These are phyloP conservation scores for Cerastis rubricosa DNA, from an alignment of 2,888 invertebrate genomes.

Conservation along the genomic window DNA sequence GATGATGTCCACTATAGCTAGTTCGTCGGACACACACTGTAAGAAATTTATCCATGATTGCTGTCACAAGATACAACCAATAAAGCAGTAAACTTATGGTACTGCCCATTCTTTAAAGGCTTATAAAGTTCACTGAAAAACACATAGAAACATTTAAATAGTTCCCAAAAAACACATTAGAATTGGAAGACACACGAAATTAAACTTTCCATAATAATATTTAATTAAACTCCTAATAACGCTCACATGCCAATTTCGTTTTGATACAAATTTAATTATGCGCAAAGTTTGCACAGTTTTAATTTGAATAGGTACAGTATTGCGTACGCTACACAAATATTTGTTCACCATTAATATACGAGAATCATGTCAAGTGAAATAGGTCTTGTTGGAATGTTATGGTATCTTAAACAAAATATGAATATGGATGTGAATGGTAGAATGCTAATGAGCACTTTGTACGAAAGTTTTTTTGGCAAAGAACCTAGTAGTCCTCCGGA, in stretches of 20 bases:
- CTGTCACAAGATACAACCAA: neutral
- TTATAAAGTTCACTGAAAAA: no score
- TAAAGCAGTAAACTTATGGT: neutral
- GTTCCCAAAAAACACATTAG: neutral
- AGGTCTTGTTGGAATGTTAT: slow-evolving; percentile 25
- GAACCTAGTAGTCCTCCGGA: neutral
- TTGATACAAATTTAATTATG: slow-evolving; percentile 50
- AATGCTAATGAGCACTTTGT: neutral
- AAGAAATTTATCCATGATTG: neutral
- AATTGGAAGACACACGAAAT: neutral
- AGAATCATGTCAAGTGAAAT: slow-evolving; percentile 39
- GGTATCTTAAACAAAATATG: slow-evolving; percentile 10
- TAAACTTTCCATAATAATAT: neutral
- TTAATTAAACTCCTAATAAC: slow-evolving; percentile 30
- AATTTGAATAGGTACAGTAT: slow-evolving; percentile 38
- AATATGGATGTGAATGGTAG: neutral
- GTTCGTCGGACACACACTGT: no score
- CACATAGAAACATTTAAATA: neutral
- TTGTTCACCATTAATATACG: slow-evolving; percentile 46
- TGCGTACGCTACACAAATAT: slow-evolving; percentile 38
- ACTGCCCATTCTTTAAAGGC: neutral
- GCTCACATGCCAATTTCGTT: slow-evolving; percentile 40
- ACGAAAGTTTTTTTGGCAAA: neutral
- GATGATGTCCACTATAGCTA: neutral
- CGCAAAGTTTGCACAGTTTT: slow-evolving; percentile 47